Base-by-base conservation (phyloP, 1,140 invertebrate genomes). In the Heterodera carotae region DNA sequence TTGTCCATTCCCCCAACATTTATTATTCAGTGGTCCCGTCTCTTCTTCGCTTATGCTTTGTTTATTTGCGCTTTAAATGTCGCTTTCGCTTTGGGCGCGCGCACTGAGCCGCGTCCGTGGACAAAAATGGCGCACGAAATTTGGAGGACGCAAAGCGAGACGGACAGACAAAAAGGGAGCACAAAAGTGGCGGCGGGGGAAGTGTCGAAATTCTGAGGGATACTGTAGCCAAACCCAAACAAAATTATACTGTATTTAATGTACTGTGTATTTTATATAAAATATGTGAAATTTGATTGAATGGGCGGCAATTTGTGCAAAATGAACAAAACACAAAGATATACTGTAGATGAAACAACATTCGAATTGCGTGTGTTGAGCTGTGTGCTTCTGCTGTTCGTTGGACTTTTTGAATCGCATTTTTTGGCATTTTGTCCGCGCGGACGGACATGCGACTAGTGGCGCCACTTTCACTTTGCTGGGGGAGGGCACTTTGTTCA, bases 41-140 rank as follows among this genome's bases (percentile, higher is more conserved):
- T 74, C 22, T 74, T 74, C n/a, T 64, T 74, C 64, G 27, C 56
- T 18, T 74, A 74, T 36, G 72, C 56, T 22, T 39, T 64, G 12
- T 66, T 74, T 33, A 34, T 59, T 25, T 56, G 36, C 31, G 25
- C 8, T 33, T 36, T 74, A n/a, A 64, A 74, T 29, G 10, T 64
- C 4, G 56, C 64, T 31, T 74, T 74, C 29, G n/a, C 59, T 18
- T 62, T 62, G 25, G 72, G 72, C 59, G 72, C 72, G 8, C n/a
- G 72, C 36, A 74, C 56, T 6, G 25, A 62, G 36, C 56, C 56
- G 36, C 43, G 72, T 7, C 27, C 27, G 27, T 74, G 56, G 56
- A 62, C 56, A n/a, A 29, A 66, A 29, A 34, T 2, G 62, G 62
- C 62, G n/a, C n/a, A 29, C 6, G 62, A 29, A 34, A 66, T 18